Percentiles rank a stretch among this genome's conserved stretches.
phyloP scores from a whole-genome alignment of 2,113 vertebrate species.

The Petroica traversi region DNA sequence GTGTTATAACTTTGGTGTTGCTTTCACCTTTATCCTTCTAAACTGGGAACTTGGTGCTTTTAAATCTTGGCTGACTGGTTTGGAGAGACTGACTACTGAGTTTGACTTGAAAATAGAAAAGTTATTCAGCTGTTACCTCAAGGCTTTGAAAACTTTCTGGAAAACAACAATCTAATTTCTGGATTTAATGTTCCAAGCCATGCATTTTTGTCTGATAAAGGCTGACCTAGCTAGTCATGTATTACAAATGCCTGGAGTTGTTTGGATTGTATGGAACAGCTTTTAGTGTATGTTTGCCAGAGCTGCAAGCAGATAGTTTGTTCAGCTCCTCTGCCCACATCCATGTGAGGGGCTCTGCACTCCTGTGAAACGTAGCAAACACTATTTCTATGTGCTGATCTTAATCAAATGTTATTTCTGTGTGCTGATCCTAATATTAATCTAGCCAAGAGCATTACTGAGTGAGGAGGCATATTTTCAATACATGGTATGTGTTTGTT shows the following conservation, averaged over 20 bases:
- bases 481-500: fast-evolving
- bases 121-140: neutral
- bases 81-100: fast-evolving
- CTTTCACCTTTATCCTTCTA: neutral
- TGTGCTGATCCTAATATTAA: neutral
- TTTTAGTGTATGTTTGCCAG: slow-evolving; percentile 3
- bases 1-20: neutral
- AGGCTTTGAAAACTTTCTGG: slow-evolving; percentile 15
- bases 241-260: slow-evolving; percentile 45
- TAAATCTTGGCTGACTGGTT: neutral
- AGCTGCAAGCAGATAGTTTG: neutral
- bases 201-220: slow-evolving; percentile 44
- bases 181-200: slow-evolving; percentile 50
- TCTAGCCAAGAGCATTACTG: neutral
- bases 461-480: neutral
- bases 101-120: neutral
- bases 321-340: neutral
- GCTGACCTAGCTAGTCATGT: slow-evolving; percentile 30
- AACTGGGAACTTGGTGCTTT: neutral
- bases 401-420: neutral
- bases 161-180: slow-evolving; percentile 41
- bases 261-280: neutral
- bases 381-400: neutral
- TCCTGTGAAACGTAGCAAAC: neutral
- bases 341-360: fast-evolving